These are phyloP conservation scores for Phyllopteryx taeniolatus DNA, from an alignment of 2,113 vertebrate genomes.

Conservation along the genomic window DNA sequence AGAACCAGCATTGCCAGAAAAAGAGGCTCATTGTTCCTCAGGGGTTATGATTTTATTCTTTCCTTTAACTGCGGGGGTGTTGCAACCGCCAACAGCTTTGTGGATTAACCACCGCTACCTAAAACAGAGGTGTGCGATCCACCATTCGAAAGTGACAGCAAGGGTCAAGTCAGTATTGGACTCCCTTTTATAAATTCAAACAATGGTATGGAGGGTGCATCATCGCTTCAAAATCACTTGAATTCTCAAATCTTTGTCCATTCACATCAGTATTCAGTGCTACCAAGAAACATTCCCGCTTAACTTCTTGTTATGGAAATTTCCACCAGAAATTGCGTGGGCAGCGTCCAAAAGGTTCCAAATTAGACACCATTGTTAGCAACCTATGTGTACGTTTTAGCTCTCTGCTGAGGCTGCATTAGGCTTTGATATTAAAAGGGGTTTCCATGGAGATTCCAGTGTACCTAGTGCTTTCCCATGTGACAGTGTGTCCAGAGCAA, in stretches of 20 bases:
- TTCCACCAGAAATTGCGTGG: slow-evolving; percentile 50
- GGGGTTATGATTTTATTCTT: slow-evolving; percentile 42
- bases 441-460: slow-evolving; percentile 80
- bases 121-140: slow-evolving; percentile 53
- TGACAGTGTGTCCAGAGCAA: slow-evolving; percentile 39
- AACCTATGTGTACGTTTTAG: slow-evolving; percentile 60
- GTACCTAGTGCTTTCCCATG: slow-evolving; percentile 68
- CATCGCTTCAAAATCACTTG: not conserved
- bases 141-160: slow-evolving; percentile 46
- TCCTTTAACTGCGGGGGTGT: not conserved
- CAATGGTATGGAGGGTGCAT: not conserved
- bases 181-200: not conserved
- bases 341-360: slow-evolving; percentile 58
- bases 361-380: slow-evolving; percentile 73
- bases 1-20: slow-evolving; percentile 48
- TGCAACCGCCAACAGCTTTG: slow-evolving; percentile 34
- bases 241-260: not conserved
- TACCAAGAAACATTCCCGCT: not conserved
- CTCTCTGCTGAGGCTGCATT: slow-evolving; percentile 73
- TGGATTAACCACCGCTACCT: slow-evolving; percentile 55
- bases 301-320: slow-evolving; percentile 30
- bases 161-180: slow-evolving; percentile 16
- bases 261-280: not conserved
- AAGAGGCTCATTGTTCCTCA: slow-evolving; percentile 58
- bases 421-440: slow-evolving; percentile 73